Conservation (phyloP, 2,888 invertebrate species). For the Conistra vaccinii region DNA sequence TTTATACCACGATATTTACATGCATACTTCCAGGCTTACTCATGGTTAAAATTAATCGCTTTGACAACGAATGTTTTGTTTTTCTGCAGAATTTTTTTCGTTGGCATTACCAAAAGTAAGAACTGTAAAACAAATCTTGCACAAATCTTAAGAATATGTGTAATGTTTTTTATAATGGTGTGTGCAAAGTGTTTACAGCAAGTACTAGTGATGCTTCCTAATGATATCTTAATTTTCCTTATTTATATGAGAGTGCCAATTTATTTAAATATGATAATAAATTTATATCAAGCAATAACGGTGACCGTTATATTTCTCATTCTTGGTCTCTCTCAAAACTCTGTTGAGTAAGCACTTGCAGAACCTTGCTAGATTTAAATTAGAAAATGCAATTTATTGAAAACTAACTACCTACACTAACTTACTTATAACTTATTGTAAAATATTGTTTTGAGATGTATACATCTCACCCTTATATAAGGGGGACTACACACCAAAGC, state of each 20-base stretch:
- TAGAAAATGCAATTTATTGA: too few relatives aligned
- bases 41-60: slow-evolving; percentile 75
- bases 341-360: background rate
- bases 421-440: background rate
- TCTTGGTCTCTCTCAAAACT: slow-evolving; percentile 55
- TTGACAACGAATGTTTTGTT: slow-evolving; percentile 74
- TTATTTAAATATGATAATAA: slow-evolving; percentile 60
- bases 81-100: slow-evolving; percentile 77
- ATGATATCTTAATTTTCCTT: too few relatives aligned
- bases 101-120: slow-evolving; percentile 30
- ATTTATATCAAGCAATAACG: slow-evolving; percentile 66
- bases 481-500: background rate
- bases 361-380: background rate
- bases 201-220: slow-evolving; percentile 61
- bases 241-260: background rate
- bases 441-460: background rate
- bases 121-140: slow-evolving; percentile 31
- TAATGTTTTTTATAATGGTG: slow-evolving; percentile 65
- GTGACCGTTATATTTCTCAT: slow-evolving; percentile 66
- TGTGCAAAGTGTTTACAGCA: slow-evolving; percentile 75
- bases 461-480: too few relatives aligned
- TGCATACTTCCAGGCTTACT: slow-evolving; percentile 69
- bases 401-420: too few relatives aligned
- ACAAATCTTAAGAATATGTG: slow-evolving; percentile 58
- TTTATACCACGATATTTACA: background rate